These are phyloP conservation scores for Brienomyrus longianalis DNA, from an alignment of 2,113 vertebrate species.

Conservation along the genomic window DNA sequence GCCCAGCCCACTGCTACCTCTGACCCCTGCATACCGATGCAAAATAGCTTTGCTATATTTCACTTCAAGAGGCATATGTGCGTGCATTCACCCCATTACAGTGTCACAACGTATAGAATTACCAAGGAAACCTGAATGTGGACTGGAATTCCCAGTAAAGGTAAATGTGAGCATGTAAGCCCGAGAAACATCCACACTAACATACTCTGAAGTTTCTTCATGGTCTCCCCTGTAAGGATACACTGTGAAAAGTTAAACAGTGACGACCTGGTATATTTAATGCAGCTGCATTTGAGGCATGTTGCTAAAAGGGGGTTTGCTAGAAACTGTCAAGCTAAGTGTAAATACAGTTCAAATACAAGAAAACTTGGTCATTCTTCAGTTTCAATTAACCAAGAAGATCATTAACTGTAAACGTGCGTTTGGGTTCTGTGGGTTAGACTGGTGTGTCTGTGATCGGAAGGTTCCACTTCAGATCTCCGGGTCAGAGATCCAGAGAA, in stretches of 20 bases:
- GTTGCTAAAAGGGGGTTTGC: not conserved
- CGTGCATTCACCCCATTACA: not conserved
- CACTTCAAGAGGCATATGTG: conserved; percentile 31
- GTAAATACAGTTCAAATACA: not conserved
- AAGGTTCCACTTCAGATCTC: not conserved
- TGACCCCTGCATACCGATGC: conserved; percentile 51
- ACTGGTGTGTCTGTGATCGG: not conserved
- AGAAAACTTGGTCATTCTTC: not conserved
- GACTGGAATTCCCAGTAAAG: not conserved
- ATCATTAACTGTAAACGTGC: not conserved
- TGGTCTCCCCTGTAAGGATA: not conserved
- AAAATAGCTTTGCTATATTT: conserved; percentile 45
- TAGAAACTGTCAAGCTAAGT: not conserved
- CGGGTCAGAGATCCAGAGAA: too few relatives aligned
- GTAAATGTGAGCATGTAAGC: not conserved
- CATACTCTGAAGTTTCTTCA: not conserved
- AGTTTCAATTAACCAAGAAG: not conserved
- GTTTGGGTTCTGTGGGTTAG: not conserved
- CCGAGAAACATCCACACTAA: not conserved
- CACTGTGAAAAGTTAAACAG: not conserved
- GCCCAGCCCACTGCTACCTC: conserved; percentile 46
- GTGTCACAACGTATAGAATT: not conserved
- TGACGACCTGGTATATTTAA: not conserved
- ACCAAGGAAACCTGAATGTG: not conserved
- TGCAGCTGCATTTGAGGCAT: not conserved